Conservation (phyloP, 2,797 vertebrate species). For the Tragopan temminckii region DNA sequence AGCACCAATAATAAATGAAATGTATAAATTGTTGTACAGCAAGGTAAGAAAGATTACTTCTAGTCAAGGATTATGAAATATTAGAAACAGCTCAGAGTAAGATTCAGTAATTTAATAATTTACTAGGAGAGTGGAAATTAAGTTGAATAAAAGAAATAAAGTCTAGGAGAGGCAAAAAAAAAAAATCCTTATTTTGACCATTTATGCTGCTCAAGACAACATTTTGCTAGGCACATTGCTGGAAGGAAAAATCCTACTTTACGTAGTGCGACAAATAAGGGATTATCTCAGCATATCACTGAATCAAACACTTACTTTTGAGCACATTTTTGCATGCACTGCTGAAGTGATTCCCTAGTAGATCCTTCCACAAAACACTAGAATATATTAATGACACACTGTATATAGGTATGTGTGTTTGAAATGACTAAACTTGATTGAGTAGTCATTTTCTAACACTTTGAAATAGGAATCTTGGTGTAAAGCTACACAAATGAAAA, state of each 20-base stretch:
- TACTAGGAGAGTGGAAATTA: neutral
- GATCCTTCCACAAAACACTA: neutral
- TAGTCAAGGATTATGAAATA: neutral
- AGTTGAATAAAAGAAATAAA: neutral
- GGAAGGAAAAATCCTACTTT: neutral
- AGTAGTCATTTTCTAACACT: neutral
- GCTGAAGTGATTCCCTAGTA: neutral
- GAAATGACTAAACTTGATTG: neutral
- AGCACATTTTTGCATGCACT: neutral
- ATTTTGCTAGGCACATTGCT: neutral
- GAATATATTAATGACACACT: neutral
- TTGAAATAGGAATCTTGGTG: neutral
- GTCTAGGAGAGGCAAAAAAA: neutral
- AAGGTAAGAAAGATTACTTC: neutral
- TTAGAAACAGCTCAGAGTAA: neutral
- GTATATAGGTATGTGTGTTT: accelerated
- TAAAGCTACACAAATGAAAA: neutral
- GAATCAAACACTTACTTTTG: neutral
- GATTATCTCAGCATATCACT: neutral
- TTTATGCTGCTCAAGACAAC: neutral
- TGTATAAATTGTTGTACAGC: neutral
- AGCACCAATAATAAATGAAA: neutral
- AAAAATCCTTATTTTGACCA: neutral
- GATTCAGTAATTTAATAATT: neutral
- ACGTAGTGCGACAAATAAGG: neutral